Percentiles rank a stretch among this genome's conserved stretches.
Conservation (phyloP, 2,113 vertebrate species). For the Isichthys henryi region DNA sequence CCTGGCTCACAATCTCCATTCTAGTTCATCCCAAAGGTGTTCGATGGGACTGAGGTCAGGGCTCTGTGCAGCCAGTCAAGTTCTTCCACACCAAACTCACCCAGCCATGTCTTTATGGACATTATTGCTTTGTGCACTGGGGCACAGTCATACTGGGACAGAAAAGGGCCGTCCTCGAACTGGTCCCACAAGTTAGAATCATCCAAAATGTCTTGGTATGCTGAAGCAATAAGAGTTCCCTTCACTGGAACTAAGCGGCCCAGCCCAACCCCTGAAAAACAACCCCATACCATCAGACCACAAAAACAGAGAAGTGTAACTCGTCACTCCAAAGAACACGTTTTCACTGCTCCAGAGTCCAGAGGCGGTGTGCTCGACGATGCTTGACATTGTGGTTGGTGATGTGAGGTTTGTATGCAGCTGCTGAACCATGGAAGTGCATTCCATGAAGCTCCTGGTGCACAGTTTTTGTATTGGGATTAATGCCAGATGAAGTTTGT, state of each 20-base stretch:
- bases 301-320: background rate
- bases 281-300: no score
- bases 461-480: background rate
- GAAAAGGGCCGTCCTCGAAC: background rate
- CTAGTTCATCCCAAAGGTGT: background rate
- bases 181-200: background rate
- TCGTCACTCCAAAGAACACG: background rate
- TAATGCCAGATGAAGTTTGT: background rate
- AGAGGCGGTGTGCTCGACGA: background rate
- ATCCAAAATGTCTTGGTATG: background rate
- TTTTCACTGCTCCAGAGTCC: background rate
- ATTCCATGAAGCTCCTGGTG: background rate
- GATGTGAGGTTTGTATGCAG: background rate
- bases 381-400: background rate
- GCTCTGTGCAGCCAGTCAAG: background rate
- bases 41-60: background rate
- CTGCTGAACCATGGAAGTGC: background rate
- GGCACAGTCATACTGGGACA: background rate
- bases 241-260: background rate
- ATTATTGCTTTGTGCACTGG: background rate
- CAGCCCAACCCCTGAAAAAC: no score
- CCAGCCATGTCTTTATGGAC: background rate
- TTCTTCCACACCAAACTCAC: background rate
- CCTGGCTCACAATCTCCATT: background rate
- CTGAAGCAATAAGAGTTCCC: background rate